Base-by-base conservation (phyloP, 92 coral and sea anemone genomes). In the Phenganax subtilis region DNA sequence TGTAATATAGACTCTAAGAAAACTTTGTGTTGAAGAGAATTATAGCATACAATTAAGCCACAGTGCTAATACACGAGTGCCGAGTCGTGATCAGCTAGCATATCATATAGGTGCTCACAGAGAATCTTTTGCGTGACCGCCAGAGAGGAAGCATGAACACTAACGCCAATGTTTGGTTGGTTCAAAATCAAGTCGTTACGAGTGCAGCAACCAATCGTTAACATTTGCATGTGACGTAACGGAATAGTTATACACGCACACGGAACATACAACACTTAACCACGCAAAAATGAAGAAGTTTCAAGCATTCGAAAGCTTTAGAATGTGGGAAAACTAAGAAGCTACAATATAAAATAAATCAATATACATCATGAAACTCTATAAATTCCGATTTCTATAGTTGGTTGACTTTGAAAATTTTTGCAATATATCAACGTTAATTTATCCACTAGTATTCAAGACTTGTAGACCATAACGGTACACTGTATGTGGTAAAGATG, bases 11-110 rank as follows among this genome's bases (percentile, higher is more conserved):
- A 25, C 15, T 51, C 74, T 47, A 79, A 79, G 83, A 79, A 68
- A 79, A 79, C 83, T 79, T 79, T 79, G 83, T 79, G 74, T 79
- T 20, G 58, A 51, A 37, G 47, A 10, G 30, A 79, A 62, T 79
- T 59, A 79, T 10, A 62, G 73, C 25, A 79, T 68, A 79, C 83
- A 79, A 79, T 79, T 53, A 53, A 55, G 62, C 28, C 2, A 10
- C 59, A 15, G 54, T n/a, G 31, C 11, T 15, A 16, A 53, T 52
- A 52, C 59, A n/a, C 9, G 37, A 73, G n/a, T 10, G 11, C 14
- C 31, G 60, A 29, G 31, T 29, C 77, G 77, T 68, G 73, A 53
- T 30, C 73, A 68, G 47, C 53, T 3, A 68, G 73, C 73, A 68
- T 68, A 68, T 68, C 73, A 68, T 51, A 37, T 37, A 37, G 3